A percentile compares a stretch with the other conserved stretches of the same genome.
These are phyloP conservation scores for Drosophila trichaetosa DNA, from an alignment of 2,888 invertebrate genomes.

Conservation along the genomic window DNA sequence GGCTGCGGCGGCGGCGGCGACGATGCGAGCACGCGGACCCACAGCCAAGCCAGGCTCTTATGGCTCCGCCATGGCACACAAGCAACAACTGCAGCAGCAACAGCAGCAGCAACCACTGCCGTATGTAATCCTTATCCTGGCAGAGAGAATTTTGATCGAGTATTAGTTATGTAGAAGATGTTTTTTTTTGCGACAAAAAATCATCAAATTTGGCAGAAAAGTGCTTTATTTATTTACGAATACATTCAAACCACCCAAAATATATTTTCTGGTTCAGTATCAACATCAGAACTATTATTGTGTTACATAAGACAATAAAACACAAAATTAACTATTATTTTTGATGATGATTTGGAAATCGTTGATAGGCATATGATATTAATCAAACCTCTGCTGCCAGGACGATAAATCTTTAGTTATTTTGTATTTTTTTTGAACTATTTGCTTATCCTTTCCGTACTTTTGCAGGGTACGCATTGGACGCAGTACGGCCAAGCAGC, in stretches of 20 bases:
- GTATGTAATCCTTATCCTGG: constrained; percentile 55
- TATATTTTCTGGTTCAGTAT: too few species aligned
- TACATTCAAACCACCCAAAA: too few species aligned
- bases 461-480: constrained; percentile 47
- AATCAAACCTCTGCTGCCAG: neutral
- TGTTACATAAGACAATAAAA: too few species aligned
- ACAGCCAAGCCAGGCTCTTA: constrained; percentile 11
- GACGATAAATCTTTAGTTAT: neutral
- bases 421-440: neutral
- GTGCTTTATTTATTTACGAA: too few species aligned
- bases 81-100: constrained; percentile 52
- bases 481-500: constrained; percentile 43
- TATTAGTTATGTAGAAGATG: too few species aligned
- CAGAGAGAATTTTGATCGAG: too few species aligned
- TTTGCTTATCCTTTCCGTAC: constrained; percentile 2
- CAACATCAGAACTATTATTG: too few species aligned
- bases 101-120: constrained; percentile 50
- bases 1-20: constrained; percentile 24
- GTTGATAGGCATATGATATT: too few species aligned
- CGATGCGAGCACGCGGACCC: constrained; percentile 42
- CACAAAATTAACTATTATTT: too few species aligned
- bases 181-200: too few species aligned
- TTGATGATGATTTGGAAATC: too few species aligned
- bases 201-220: too few species aligned
- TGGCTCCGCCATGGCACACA: constrained; percentile 29